Evolutionary conservation across 2,113 vertebrate species (phyloP).

Genomic region (Turdus rufiventris): DNA sequence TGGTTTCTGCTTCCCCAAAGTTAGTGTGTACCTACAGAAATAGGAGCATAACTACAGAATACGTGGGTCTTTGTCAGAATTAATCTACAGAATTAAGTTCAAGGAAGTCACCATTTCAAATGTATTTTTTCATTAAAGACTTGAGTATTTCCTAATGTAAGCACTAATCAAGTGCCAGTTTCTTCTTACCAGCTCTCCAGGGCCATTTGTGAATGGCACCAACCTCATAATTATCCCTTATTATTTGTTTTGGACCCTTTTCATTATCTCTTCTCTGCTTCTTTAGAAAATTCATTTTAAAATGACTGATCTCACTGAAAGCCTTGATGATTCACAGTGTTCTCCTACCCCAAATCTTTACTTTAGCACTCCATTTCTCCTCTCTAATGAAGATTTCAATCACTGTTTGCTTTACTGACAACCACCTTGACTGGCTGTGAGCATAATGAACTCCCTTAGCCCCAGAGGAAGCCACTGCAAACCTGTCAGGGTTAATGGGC

Average conservation of each 20-base stretch:
- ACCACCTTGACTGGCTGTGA: not conserved
- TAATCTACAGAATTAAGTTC: not conserved
- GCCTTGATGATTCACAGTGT: not conserved
- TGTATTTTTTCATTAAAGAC: not conserved
- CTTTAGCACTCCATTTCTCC: not conserved
- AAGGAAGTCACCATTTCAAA: not conserved
- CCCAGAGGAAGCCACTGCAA: not conserved
- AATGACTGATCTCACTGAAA: not conserved
- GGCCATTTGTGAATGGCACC: not conserved
- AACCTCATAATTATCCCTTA: not conserved
- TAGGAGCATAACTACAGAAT: not conserved
- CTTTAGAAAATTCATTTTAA: not conserved
- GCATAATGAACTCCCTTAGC: not conserved
- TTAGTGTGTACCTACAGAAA: not conserved
- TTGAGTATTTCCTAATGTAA: not conserved
- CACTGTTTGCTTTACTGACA: not conserved
- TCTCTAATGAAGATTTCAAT: constrained; percentile 17
- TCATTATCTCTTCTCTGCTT: not conserved
- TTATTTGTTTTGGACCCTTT: not conserved
- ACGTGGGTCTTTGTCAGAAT: not conserved
- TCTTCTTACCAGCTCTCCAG: not conserved
- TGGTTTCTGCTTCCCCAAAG: not conserved
- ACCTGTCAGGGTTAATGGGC: not conserved
- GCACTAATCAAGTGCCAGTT: not conserved
- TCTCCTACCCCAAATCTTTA: not conserved